Base-by-base conservation (phyloP, 2,888 invertebrate species). In the Oasisia sp. region DNA sequence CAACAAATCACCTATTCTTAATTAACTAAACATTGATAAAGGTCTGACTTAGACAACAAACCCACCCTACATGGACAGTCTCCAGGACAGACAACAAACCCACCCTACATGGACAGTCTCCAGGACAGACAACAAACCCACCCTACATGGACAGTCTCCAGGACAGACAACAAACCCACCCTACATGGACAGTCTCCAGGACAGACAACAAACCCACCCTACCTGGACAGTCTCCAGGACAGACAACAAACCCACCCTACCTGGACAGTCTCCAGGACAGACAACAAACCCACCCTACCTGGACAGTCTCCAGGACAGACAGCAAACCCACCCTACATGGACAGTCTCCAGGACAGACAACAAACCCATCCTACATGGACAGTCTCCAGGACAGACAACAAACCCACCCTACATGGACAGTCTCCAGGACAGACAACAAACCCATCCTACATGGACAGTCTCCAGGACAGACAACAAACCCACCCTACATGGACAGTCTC, bases 331-430 rank as follows among this genome's bases (percentile, higher is more conserved):
- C 90, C 93, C 92, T 94, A 97, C 98, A 94, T 97, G 97, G 0
- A 98, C 98, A 0, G 99, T 99, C 96, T 99, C 99, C 93, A 99
- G 96, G 92, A 99, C 97, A 96, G n/a, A n/a, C n/a, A n/a, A n/a
- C n/a, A n/a, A n/a, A n/a, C n/a, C n/a, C 74, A 19, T 90, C 93
- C 92, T 94, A 97, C 98, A 94, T 97, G 97, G 0, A 98, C 98
- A 0, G 99, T 99, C 96, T 99, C 99, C 93, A 99, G 96, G 92
- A 99, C 97, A 96, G n/a, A n/a, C n/a, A n/a, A n/a, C n/a, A n/a
- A n/a, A n/a, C n/a, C n/a, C 74, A 19, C 90, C 93, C 92, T 94
- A 97, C 98, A 94, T 97, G 97, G 0, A 98, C 98, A 0, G 99
- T 99, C 96, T 99, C 99, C 93, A 99, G 96, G 92, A 99, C 97